phyloP scores from a whole-genome alignment of 2,888 invertebrate genomes.

The Cheilosia variabilis region DNA sequence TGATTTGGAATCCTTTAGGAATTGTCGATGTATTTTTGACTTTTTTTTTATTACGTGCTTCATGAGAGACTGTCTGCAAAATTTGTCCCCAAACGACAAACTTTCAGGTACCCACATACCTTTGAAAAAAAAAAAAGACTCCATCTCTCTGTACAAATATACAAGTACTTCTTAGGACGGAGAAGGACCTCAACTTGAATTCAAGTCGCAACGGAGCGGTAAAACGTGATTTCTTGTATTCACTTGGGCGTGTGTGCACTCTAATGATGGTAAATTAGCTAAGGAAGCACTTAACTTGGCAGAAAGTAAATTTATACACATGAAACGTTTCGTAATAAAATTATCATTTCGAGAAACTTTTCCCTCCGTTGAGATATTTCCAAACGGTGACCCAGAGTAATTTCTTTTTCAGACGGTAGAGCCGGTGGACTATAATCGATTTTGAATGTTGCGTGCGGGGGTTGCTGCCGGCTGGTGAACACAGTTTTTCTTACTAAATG shows the following conservation, averaged over 20 bases:
- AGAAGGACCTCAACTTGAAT: slow-evolving; percentile 13
- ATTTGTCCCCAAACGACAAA: slow-evolving; percentile 36
- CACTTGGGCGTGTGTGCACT: slow-evolving; percentile 42
- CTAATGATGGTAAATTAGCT: slow-evolving; percentile 50
- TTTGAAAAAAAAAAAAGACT: background rate
- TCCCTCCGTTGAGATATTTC: slow-evolving; percentile 1
- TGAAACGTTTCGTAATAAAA: slow-evolving; percentile 46
- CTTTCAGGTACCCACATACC: slow-evolving; percentile 7
- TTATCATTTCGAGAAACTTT: slow-evolving; percentile 36
- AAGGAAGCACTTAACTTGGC: slow-evolving; percentile 45
- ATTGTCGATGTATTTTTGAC: slow-evolving; percentile 28
- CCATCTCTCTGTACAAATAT: background rate
- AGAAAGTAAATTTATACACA: slow-evolving; percentile 16
- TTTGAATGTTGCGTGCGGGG: slow-evolving; percentile 55
- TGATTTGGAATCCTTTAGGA: slow-evolving; percentile 16
- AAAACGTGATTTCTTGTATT: slow-evolving; percentile 53
- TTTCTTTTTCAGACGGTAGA: background rate
- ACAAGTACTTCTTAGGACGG: background rate
- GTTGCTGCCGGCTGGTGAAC: background rate
- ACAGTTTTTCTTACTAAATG: slow-evolving; percentile 33
- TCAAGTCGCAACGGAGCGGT: slow-evolving; percentile 38
- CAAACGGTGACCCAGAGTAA: slow-evolving; percentile 11
- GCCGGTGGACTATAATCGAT: slow-evolving; percentile 39
- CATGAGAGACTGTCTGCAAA: slow-evolving; percentile 21
- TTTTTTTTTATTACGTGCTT: slow-evolving; percentile 19